phyloP scores from a whole-genome alignment of 1,140 invertebrate genomes.

The Zaprionus nigranus region DNA sequence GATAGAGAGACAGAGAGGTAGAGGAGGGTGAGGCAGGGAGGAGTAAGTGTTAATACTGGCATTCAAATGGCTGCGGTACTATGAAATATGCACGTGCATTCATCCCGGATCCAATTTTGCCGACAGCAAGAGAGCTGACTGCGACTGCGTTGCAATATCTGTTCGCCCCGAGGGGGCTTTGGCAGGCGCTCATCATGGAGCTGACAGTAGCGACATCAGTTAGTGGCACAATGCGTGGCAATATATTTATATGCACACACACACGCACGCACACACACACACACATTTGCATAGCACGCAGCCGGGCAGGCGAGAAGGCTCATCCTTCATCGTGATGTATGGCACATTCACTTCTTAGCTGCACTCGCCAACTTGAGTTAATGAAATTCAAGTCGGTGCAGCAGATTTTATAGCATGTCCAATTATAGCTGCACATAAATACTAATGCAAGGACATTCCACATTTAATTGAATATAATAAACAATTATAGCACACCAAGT shows the following conservation, averaged over 20 bases:
- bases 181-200: constrained; percentile 25
- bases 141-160: constrained; percentile 61
- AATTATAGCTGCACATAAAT: neutral
- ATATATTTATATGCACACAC: constrained; percentile 50
- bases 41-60: constrained; percentile 32
- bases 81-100: constrained; percentile 70
- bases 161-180: constrained; percentile 46
- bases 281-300: constrained; percentile 25
- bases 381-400: constrained; percentile 69
- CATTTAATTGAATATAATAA: neutral
- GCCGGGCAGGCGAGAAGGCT: constrained; percentile 22
- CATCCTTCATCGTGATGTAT: constrained; percentile 78
- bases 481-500: neutral
- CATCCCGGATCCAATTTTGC: constrained; percentile 65
- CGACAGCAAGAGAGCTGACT: constrained; percentile 38
- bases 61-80: constrained; percentile 36
- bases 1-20: neutral
- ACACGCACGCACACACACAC: constrained; percentile 21
- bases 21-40: neutral
- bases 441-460: neutral
- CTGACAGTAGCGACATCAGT: constrained; percentile 66
- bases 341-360: constrained; percentile 63
- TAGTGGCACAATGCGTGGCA: constrained; percentile 61
- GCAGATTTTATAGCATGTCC: constrained; percentile 23
- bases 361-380: constrained; percentile 64